Conservation (phyloP, 2,797 vertebrate genomes). For the Cygnus olor region DNA sequence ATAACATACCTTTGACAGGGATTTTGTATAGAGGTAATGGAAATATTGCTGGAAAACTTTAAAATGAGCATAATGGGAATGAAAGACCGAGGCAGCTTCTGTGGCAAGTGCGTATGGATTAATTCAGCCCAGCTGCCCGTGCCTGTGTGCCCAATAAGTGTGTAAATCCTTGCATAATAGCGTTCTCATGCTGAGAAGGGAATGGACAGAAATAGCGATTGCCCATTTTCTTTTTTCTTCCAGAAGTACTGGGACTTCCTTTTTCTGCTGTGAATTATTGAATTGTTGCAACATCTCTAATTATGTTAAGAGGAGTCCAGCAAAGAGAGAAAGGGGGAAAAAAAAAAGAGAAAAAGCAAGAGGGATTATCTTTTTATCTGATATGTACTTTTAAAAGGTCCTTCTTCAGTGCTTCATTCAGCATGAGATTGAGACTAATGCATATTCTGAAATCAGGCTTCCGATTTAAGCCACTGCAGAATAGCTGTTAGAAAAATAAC, state of each 20-base stretch:
- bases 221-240: background rate
- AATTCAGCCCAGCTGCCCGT: background rate
- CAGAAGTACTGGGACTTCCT: background rate
- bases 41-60: background rate
- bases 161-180: background rate
- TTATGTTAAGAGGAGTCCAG: background rate
- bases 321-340: background rate
- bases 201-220: background rate
- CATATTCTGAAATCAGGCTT: background rate
- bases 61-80: background rate
- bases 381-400: background rate
- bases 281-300: background rate
- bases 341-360: background rate
- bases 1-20: background rate
- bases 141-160: background rate
- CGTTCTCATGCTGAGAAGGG: background rate
- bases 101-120: background rate
- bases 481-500: background rate
- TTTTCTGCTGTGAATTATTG: background rate
- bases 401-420: background rate
- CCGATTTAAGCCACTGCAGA: background rate
- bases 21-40: background rate
- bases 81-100: fast-evolving
- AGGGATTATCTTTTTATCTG: background rate
- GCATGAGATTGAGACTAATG: background rate